Evolutionary conservation across 2,113 vertebrate genomes (phyloP).

Genomic region (Cyphomyrus discorhynchus): DNA sequence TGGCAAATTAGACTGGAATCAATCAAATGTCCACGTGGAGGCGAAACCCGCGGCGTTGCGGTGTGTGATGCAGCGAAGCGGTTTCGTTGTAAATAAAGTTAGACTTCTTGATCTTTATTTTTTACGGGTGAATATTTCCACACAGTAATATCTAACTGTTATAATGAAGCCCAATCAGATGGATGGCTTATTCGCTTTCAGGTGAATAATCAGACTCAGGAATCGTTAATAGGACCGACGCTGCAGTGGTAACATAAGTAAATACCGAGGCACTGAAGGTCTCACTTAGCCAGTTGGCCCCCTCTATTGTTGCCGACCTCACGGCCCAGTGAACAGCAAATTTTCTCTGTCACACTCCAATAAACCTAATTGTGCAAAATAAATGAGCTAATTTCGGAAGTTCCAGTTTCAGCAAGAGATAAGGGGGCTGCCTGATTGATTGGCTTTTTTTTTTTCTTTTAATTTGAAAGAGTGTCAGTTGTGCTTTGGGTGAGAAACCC

Average conservation of each 20-base stretch:
- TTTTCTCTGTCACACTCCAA: slow-evolving; percentile 98
- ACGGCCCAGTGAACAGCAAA: slow-evolving; percentile 79
- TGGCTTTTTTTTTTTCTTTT: slow-evolving; percentile 69
- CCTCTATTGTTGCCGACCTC: slow-evolving; percentile 71
- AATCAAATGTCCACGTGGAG: background rate
- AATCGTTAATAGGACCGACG: slow-evolving; percentile 82
- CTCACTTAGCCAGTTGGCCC: slow-evolving; percentile 73
- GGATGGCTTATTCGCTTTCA: slow-evolving; percentile 53
- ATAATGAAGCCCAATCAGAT: slow-evolving; percentile 65
- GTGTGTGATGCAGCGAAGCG: background rate
- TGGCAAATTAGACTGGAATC: background rate
- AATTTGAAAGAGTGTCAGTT: slow-evolving; percentile 53
- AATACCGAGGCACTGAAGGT: slow-evolving; percentile 90
- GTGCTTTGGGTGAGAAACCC: slow-evolving; percentile 60
- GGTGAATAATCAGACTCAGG: slow-evolving; percentile 58
- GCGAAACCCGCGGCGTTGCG: no score
- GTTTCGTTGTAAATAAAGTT: background rate
- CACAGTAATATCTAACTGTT: slow-evolving; percentile 4
- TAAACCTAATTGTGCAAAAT: slow-evolving; percentile 99
- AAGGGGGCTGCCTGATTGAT: slow-evolving; percentile 87
- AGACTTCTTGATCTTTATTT: background rate
- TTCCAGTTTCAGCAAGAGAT: slow-evolving; percentile 89
- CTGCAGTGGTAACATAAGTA: slow-evolving; percentile 87
- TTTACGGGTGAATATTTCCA: background rate
- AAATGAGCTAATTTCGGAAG: slow-evolving; percentile 99